A percentile compares a stretch with the other conserved stretches of the same genome.
phyloP scores from a whole-genome alignment of 2,888 invertebrate genomes.

The Bibio marci region DNA sequence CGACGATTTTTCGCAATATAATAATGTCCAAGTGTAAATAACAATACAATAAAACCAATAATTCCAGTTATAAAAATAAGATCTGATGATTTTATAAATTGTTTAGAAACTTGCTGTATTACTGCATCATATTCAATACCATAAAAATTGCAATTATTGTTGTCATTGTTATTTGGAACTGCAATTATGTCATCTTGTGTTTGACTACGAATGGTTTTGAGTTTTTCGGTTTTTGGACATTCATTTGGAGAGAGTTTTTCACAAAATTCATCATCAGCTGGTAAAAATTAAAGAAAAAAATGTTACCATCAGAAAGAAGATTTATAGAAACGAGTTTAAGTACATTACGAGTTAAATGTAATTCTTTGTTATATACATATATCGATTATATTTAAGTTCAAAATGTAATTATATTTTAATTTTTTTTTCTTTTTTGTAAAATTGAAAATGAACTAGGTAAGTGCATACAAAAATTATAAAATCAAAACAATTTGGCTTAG shows the following conservation, averaged over 20 bases:
- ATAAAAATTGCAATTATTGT: too few species aligned
- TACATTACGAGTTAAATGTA: too few species aligned
- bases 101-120: slow-evolving; percentile 15
- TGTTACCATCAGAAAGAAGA: too few species aligned
- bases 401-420: too few species aligned
- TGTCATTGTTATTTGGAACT: neutral
- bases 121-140: slow-evolving; percentile 12
- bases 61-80: slow-evolving; percentile 41
- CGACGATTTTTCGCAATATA: slow-evolving; percentile 57
- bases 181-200: neutral
- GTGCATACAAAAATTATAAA: too few species aligned
- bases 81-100: slow-evolving; percentile 27
- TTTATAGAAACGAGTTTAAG: too few species aligned
- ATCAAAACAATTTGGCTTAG: too few species aligned
- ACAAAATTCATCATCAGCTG: slow-evolving; percentile 13
- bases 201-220: neutral
- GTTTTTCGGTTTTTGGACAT: slow-evolving; percentile 10
- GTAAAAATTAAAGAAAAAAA: neutral
- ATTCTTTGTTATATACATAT: too few species aligned
- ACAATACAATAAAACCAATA: slow-evolving; percentile 51
- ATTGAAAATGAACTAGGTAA: too few species aligned
- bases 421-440: too few species aligned
- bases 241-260: slow-evolving; percentile 15
- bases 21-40: slow-evolving; percentile 61
- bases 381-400: too few species aligned